Base-by-base conservation (phyloP, 2,797 vertebrate genomes). In the Amblyopsis hoosieri region DNA sequence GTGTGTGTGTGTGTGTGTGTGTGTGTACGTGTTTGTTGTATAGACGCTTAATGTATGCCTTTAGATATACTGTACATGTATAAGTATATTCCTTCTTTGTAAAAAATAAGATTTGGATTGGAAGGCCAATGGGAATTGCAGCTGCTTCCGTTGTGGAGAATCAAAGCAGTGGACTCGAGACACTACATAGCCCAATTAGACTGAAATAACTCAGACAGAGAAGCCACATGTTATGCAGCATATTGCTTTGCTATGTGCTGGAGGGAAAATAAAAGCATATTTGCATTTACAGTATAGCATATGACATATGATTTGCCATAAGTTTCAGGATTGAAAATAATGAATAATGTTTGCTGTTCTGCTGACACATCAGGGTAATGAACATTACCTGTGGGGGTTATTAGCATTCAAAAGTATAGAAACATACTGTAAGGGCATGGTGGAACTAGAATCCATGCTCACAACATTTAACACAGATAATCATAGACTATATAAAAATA, bases 151-250 rank as follows among this genome's bases (percentile, higher is more conserved):
- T 66, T 74, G 70, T 71, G 73, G 63, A 74, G 70, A 74, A 78
- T 45, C 55, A 69, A 47, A 68, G 55, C 68, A 57, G 65, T 68
- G 23, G 23, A 23, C 23, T 23, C 78, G 67, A 84, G 86, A 88
- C 85, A 85, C 82, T 87, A 87, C 86, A 88, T 48, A 68, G 47
- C 42, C 69, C 78, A 82, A 83, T 88, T 85, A 84, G 64, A 78
- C 78, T 83, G 52, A 4, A 37, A 69, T 74, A 73, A 54, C 67
- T 77, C 77, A 78, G 70, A 80, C 76, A 67, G 62, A 51, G 64
- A 85, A 63, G 65, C 49, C 77, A 83, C 68, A 81, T 69, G 74
- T 83, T 81, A 66, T 83, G 37, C 37, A 37, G 78, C 75, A 84
- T 71, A 66, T 79, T 81, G 74, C 82, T 82, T 57, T 65, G 78